These are phyloP conservation scores for Fregata magnificens DNA, from an alignment of 2,113 vertebrate genomes.

Conservation along the genomic window DNA sequence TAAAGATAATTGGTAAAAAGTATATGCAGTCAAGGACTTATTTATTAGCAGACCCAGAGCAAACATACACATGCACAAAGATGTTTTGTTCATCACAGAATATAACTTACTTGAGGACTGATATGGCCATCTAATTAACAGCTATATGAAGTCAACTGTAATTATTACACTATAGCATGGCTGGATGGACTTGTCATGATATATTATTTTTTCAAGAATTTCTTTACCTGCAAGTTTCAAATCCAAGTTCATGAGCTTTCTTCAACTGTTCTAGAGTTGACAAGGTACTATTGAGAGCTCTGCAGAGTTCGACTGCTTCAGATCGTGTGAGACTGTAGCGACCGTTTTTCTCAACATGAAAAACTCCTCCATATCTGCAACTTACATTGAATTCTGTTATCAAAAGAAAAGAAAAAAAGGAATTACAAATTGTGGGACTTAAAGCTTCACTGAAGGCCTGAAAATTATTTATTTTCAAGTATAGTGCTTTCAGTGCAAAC, in stretches of 20 bases:
- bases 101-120: neutral
- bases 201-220: neutral
- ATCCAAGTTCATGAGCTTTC: constrained; percentile 50
- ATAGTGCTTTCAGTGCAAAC: neutral
- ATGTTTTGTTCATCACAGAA: neutral
- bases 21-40: neutral
- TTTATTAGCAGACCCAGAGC: neutral
- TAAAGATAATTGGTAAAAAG: neutral
- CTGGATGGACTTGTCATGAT: neutral
- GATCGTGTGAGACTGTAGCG: constrained; percentile 80
- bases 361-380: constrained; percentile 86
- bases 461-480: neutral
- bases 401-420: neutral
- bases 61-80: neutral
- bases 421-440: neutral
- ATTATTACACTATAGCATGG: neutral
- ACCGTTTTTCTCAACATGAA: constrained; percentile 79
- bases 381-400: constrained; percentile 71
- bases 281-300: constrained; percentile 71
- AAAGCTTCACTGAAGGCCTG: neutral
- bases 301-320: constrained; percentile 75
- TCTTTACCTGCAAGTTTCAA: constrained; percentile 92
- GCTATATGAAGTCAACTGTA: neutral
- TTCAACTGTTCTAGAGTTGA: constrained; percentile 74
- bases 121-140: neutral